These are phyloP conservation scores for Nomada hirtipes DNA, from an alignment of 2,888 invertebrate genomes.

Conservation along the genomic window DNA sequence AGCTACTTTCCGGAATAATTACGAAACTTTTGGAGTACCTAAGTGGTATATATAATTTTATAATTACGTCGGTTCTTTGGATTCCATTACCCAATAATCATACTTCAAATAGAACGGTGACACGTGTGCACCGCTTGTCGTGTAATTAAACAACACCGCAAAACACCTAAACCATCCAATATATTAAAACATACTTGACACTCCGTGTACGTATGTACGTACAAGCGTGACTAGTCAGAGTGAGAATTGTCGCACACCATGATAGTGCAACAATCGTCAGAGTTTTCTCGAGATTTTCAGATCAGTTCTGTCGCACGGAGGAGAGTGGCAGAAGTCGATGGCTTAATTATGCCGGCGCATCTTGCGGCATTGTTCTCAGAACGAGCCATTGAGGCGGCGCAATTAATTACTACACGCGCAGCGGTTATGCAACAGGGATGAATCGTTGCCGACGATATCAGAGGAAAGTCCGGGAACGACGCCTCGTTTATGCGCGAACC, in stretches of 20 bases:
- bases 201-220: too few relatives aligned
- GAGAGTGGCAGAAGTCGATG: slow-evolving; percentile 29
- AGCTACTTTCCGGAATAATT: too few relatives aligned
- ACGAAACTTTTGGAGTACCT: too few relatives aligned
- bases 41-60: too few relatives aligned
- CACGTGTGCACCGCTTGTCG: too few relatives aligned
- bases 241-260: not conserved
- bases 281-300: slow-evolving; percentile 34
- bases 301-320: slow-evolving; percentile 11
- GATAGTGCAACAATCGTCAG: not conserved
- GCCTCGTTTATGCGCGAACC: not conserved
- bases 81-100: too few relatives aligned
- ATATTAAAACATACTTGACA: too few relatives aligned
- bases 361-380: slow-evolving; percentile 37
- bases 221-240: not conserved
- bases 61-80: too few relatives aligned
- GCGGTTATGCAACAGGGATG: slow-evolving; percentile 25
- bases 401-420: slow-evolving; percentile 46
- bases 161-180: too few relatives aligned
- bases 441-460: not conserved
- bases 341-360: slow-evolving; percentile 48
- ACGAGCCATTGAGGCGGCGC: slow-evolving; percentile 25
- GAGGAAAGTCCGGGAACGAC: not conserved
- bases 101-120: too few relatives aligned
- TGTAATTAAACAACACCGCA: too few relatives aligned